phyloP scores from a whole-genome alignment of 2,888 invertebrate species.

The Lithophane ornitopus region DNA sequence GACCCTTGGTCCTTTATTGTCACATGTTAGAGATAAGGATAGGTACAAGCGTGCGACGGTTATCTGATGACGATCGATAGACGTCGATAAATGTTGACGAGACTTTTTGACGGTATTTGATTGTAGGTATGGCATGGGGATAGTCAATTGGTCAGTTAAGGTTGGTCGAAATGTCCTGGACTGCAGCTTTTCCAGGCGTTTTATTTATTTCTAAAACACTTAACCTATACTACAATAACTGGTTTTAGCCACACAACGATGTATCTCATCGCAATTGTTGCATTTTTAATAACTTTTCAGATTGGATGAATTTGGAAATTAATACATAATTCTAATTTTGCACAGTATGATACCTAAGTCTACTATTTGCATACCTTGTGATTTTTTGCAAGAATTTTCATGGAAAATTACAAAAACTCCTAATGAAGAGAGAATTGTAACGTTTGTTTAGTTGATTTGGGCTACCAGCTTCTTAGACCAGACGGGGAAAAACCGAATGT shows the following conservation, averaged over 20 bases:
- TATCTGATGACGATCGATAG: not conserved
- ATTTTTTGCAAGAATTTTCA: too few species aligned
- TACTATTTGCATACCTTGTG: too few species aligned
- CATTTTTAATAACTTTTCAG: not conserved
- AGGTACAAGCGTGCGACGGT: not conserved
- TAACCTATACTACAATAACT: too few species aligned
- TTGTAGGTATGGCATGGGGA: not conserved
- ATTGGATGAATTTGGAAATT: too few species aligned
- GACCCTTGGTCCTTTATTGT: slow-evolving; percentile 55
- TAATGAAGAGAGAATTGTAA: not conserved
- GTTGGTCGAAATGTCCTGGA: not conserved
- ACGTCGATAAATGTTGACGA: not conserved
- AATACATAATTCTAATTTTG: not conserved
- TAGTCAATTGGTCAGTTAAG: not conserved
- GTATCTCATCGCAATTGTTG: too few species aligned
- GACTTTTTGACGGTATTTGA: not conserved
- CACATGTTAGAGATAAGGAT: slow-evolving; percentile 45
- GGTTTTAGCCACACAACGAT: too few species aligned
- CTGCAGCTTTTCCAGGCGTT: not conserved
- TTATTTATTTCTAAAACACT: too few species aligned
- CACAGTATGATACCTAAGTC: not conserved
- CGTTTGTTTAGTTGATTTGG: not conserved
- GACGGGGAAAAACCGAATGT: not conserved
- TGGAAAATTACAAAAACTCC: not conserved
- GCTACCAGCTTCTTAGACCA: too few species aligned